These are phyloP conservation scores for Parapristionchus giblindavisi DNA, from an alignment of 2,888 invertebrate genomes.

Conservation along the genomic window DNA sequence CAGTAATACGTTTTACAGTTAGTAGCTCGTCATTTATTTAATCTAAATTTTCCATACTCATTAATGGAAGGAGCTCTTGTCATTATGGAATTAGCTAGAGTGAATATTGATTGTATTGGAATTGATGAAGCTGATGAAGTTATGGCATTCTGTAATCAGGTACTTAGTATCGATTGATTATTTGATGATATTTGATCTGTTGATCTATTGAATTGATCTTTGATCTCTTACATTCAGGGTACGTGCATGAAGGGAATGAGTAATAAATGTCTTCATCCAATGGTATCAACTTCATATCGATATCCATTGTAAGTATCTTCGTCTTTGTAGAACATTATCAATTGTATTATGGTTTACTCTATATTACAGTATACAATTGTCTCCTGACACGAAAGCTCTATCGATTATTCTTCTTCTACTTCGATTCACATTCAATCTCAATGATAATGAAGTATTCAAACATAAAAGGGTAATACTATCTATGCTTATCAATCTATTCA, in stretches of 20 bases:
- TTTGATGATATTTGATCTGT: background rate
- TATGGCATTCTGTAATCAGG: conserved; percentile 14
- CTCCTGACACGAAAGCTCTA: conserved; percentile 21
- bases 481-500: background rate
- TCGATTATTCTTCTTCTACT: conserved; percentile 22
- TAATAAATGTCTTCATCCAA: conserved; percentile 10
- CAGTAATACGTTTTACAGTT: background rate
- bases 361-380: conserved; percentile 15
- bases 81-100: background rate
- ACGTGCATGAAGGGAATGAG: conserved; percentile 15
- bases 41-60: conserved; percentile 28
- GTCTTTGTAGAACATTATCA: background rate
- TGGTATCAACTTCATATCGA: conserved; percentile 8
- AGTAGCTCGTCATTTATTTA: background rate
- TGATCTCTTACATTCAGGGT: background rate
- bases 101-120: conserved; percentile 4
- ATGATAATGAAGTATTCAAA: conserved; percentile 9
- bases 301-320: conserved; percentile 8
- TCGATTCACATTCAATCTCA: conserved; percentile 11
- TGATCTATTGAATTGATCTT: background rate
- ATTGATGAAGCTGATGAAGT: conserved; percentile 25
- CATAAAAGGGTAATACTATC: background rate
- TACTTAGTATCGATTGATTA: background rate
- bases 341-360: background rate
- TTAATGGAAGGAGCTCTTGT: conserved; percentile 21